Evolutionary conservation across 1,140 invertebrate genomes (phyloP), one percentile per base, ranked within the genome.

Genomic region (Ruditapes philippinarum): DNA sequence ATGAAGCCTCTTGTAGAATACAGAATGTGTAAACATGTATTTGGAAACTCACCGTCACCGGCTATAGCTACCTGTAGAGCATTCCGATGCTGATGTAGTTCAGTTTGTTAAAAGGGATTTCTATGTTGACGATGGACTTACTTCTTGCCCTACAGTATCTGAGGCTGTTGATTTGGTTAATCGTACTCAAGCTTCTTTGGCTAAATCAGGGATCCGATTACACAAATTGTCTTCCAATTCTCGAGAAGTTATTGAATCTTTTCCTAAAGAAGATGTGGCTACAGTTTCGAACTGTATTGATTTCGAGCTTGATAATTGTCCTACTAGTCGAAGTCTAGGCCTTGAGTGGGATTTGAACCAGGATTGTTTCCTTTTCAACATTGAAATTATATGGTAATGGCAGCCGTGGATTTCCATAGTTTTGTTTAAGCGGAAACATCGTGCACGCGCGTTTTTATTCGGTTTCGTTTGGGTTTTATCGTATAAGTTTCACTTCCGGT

Each of bases 321-420:
- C 87, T 60, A 36, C 84, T 19, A 86, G 92, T 42, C 40, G 89
- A 11, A 92, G 87, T 54, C 70, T 93, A 51, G 90, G 90, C 0
- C 38, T 93, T 25, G 49, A 25, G 17, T 91, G 90, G 90, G 76
- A 89, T 79, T 78, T 93, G 45, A 57, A 91, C 36, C 28, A 42
- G 7, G 92, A 93, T 84, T 57, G 49, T 22, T 91, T 92, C 60
- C 31, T 65, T 12, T 90, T 91, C n/a, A n/a, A n/a, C n/a, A n/a
- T n/a, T n/a, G n/a, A n/a, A n/a, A n/a, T 54, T 36, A 51, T 28
- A n/a, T n/a, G n/a, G n/a, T n/a, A n/a, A n/a, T n/a, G n/a, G n/a
- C n/a, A n/a, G n/a, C n/a, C n/a, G n/a, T n/a, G n/a, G n/a, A n/a
- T n/a, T n/a, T n/a, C n/a, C n/a, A n/a, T n/a, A n/a, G n/a, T n/a